phyloP scores from a whole-genome alignment of 2,797 vertebrate species.

The Potorous gilbertii region DNA sequence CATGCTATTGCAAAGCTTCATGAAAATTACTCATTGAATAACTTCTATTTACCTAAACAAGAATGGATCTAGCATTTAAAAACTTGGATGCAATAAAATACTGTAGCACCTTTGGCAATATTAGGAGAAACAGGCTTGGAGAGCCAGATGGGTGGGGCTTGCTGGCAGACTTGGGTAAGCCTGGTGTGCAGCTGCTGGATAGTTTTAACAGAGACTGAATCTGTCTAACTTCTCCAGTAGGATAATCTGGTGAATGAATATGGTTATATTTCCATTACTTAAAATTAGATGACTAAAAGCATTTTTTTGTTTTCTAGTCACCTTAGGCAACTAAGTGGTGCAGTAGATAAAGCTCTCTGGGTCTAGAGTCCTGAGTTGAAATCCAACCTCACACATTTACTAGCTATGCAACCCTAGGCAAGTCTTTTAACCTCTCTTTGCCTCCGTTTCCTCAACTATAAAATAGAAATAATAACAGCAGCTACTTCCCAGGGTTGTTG shows the following conservation, averaged over 20 bases:
- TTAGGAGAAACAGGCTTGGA: background rate
- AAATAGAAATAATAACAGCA: background rate
- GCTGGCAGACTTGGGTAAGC: background rate
- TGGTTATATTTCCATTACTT: background rate
- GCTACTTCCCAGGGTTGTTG: background rate
- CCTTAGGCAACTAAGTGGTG: background rate
- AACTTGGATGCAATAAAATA: background rate
- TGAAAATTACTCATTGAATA: background rate
- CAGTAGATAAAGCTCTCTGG: background rate
- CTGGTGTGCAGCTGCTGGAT: background rate
- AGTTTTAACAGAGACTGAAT: background rate
- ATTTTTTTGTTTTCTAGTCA: background rate
- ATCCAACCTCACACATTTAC: background rate
- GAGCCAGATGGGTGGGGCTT: background rate
- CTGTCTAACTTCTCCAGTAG: background rate
- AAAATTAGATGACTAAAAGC: background rate
- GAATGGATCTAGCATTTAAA: fast-evolving
- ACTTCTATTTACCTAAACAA: background rate
- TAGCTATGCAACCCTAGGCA: background rate
- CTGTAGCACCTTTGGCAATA: background rate
- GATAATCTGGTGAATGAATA: background rate
- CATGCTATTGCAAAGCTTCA: fast-evolving
- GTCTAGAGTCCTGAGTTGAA: background rate
- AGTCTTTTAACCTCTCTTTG: background rate
- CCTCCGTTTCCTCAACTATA: background rate